Conservation (phyloP, 2,888 invertebrate species). For the Siphonodentalium dalli region DNA sequence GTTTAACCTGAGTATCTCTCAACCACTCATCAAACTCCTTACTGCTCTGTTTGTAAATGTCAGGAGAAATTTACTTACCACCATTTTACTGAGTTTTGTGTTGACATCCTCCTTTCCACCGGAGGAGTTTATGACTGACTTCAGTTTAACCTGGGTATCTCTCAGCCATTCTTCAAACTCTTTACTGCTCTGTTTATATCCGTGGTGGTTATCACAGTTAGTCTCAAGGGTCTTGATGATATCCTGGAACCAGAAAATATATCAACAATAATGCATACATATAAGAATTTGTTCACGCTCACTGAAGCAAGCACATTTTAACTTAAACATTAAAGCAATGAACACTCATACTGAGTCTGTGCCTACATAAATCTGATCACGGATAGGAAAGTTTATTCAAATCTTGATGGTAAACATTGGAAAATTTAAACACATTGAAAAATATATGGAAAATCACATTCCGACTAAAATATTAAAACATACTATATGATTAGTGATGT, state of each 20-base stretch:
- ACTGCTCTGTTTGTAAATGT: conserved; percentile 88
- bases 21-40: conserved; percentile 95
- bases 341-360: no score
- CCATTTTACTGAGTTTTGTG: conserved; percentile 73
- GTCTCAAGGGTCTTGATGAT: conserved; percentile 78
- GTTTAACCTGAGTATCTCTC: conserved; percentile 84
- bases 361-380: neutral
- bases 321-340: neutral
- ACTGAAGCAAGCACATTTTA: no score
- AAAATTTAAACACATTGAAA: no score
- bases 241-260: conserved; percentile 40
- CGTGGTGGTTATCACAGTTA: conserved; percentile 91
- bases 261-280: neutral
- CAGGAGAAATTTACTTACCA: conserved; percentile 67
- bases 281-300: no score
- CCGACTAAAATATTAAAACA: no score
- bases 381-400: no score
- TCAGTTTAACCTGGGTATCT: conserved; percentile 84
- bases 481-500: no score
- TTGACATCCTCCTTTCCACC: conserved; percentile 84
- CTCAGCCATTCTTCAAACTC: conserved; percentile 95
- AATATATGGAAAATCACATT: no score
- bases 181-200: conserved; percentile 88
- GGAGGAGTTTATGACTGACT: conserved; percentile 80
- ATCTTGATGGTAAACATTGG: no score